Evolutionary conservation across 2,113 vertebrate genomes (phyloP), one percentile per base, ranked within the genome.

Genomic region (Rhipidura dahli): DNA sequence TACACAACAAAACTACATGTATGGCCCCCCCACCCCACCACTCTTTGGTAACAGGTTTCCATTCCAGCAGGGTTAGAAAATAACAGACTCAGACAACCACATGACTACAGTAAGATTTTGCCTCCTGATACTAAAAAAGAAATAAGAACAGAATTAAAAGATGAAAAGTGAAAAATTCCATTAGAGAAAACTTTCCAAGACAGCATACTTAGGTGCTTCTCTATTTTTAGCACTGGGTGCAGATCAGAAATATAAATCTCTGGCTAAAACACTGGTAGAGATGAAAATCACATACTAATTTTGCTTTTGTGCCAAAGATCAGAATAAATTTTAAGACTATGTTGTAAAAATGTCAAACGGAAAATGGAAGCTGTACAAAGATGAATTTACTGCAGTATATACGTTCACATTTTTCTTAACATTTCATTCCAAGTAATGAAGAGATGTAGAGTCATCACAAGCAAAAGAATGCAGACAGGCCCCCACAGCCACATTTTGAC

Each of bases 321-420:
- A 80, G 53, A 93, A 96, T 89, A 93, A 94, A 94, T 94, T 94
- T 91, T 77, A 84, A 33, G 50, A 47, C 30, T 37, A 49, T 56
- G 69, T 28, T 56, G 37, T 96, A 97, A 96, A 96, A 94, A 86
- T 0, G 6, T 84, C 64, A 73, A 81, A 76, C 13, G 44, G 66
- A 91, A 96, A 96, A 94, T 77, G 53, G 85, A 89, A 95, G 44
- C 60, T 90, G 33, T 35, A 69, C 16, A 45, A 71, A 45, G 51
- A 23, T 0, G 1, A 80, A 87, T 63, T 85, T 60, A 88, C 26
- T 65, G 18, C 45, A 63, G 44, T 21, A 53, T 21, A 66, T n/a
- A 82, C 13, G 37, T 70, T 84, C 64, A 65, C 24, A 49, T 93
- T 88, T 85, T 76, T 76, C 24, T 31, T 66, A 63, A 71, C 1